phyloP scores from a whole-genome alignment of 2,113 vertebrate species.

The Phalacrocorax brasilianus region DNA sequence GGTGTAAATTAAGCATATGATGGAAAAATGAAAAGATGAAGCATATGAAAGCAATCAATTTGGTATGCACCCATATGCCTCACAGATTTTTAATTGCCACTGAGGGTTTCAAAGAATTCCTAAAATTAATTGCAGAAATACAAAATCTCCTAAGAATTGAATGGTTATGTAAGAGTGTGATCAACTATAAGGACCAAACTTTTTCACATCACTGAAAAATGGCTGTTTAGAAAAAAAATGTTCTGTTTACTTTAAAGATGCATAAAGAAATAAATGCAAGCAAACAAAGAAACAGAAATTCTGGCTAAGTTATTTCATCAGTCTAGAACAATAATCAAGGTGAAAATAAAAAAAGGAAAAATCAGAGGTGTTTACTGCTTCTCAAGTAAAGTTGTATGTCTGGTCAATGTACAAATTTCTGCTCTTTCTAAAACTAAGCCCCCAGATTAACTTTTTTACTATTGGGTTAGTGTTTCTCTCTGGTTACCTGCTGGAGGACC shows the following conservation, averaged over 20 bases:
- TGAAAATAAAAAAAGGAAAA: neutral
- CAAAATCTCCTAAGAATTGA: neutral
- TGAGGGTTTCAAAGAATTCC: neutral
- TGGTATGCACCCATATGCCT: neutral
- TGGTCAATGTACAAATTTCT: neutral
- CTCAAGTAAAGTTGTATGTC: neutral
- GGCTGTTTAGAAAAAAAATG: neutral
- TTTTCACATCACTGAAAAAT: neutral
- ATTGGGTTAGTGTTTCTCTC: neutral
- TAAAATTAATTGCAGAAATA: neutral
- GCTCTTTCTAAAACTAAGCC: neutral
- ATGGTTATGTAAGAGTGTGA: neutral
- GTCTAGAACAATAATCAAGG: neutral
- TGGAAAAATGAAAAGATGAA: neutral
- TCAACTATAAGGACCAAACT: neutral
- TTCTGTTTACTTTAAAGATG: neutral
- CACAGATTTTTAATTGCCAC: neutral
- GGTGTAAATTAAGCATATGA: neutral
- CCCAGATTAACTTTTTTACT: neutral
- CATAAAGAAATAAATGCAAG: neutral
- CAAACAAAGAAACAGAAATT: neutral
- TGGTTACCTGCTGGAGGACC: neutral
- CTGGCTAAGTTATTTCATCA: neutral
- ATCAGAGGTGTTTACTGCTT: neutral
- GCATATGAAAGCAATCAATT: neutral